A percentile compares a stretch with the other conserved stretches of the same genome.
phyloP scores from a whole-genome alignment of 2,797 vertebrate species.

The Scarus forsteni region DNA sequence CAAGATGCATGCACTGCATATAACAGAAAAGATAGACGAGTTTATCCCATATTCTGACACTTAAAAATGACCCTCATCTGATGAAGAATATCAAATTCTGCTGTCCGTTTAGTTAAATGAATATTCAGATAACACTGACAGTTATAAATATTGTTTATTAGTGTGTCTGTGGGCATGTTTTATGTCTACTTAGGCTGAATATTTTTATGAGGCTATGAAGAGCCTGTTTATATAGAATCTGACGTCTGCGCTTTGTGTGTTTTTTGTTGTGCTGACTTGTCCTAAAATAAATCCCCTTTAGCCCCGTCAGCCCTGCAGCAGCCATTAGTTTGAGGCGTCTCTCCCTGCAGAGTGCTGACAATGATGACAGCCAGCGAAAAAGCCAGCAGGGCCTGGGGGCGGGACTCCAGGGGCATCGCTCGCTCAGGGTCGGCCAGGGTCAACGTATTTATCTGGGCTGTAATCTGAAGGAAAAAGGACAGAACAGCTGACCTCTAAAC shows the following conservation, averaged over 20 bases:
- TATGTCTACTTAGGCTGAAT: neutral
- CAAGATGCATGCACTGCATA: too few relatives aligned
- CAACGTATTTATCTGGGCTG: constrained; percentile 63
- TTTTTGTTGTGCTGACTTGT: constrained; percentile 32
- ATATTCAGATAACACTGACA: too few relatives aligned
- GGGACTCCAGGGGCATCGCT: constrained; percentile 37
- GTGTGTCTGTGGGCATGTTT: too few relatives aligned
- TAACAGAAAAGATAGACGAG: too few relatives aligned
- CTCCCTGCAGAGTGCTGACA: constrained; percentile 54
- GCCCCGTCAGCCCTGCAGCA: constrained; percentile 48
- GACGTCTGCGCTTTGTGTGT: neutral
- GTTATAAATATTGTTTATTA: too few relatives aligned
- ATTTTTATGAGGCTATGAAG: neutral
- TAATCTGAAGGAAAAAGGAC: constrained; percentile 63
- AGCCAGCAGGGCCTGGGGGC: constrained; percentile 38
- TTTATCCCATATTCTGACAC: too few relatives aligned
- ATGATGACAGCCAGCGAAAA: constrained; percentile 52
- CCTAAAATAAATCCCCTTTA: constrained; percentile 50
- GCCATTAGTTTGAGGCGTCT: constrained; percentile 59
- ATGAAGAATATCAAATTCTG: too few relatives aligned
- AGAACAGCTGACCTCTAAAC: constrained; percentile 54
- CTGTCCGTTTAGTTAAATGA: too few relatives aligned
- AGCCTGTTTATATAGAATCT: neutral
- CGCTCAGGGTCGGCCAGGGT: constrained; percentile 50
- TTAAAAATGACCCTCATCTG: too few relatives aligned